phyloP scores from a whole-genome alignment of 2,888 invertebrate genomes.

The Drosophila anceps region DNA sequence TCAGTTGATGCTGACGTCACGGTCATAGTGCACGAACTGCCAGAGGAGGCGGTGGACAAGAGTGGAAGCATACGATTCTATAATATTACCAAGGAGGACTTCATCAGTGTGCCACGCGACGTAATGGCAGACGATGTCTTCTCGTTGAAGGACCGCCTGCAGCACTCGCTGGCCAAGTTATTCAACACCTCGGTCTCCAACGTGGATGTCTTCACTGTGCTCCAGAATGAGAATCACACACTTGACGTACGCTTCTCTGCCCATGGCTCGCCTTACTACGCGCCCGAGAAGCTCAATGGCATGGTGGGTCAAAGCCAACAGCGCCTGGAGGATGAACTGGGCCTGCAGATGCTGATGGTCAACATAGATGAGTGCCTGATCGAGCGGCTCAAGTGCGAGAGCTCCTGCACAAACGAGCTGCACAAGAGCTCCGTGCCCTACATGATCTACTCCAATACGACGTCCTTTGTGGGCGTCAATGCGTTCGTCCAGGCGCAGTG shows the following conservation, averaged over 20 bases:
- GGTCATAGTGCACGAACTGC: constrained; percentile 94
- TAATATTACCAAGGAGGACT: constrained; percentile 93
- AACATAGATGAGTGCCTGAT: constrained; percentile 96
- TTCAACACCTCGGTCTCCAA: constrained; percentile 92
- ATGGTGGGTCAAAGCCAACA: constrained; percentile 91
- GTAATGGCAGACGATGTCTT: constrained; percentile 76
- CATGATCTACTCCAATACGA: constrained; percentile 95
- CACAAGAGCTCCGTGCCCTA: constrained; percentile 91
- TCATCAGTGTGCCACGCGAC: constrained; percentile 87
- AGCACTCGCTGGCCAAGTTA: constrained; percentile 88
- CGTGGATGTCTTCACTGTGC: constrained; percentile 97
- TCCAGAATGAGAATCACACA: constrained; percentile 88
- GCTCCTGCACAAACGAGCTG: constrained; percentile 93
- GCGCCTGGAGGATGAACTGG: constrained; percentile 90
- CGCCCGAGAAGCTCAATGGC: constrained; percentile 94
- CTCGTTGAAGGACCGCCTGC: constrained; percentile 85
- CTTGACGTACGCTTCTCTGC: constrained; percentile 96
- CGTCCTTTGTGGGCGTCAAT: constrained; percentile 96
- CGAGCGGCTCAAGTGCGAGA: constrained; percentile 89
- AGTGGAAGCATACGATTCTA: constrained; percentile 95
- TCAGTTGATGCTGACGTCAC: constrained; percentile 93
- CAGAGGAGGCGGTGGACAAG: constrained; percentile 95
- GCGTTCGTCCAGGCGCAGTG: constrained; percentile 93
- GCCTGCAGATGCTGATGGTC: constrained; percentile 92
- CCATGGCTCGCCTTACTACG: constrained; percentile 97